Evolutionary conservation across 1,140 invertebrate species (phyloP).

Genomic region (Calliopsis andreniformis): DNA sequence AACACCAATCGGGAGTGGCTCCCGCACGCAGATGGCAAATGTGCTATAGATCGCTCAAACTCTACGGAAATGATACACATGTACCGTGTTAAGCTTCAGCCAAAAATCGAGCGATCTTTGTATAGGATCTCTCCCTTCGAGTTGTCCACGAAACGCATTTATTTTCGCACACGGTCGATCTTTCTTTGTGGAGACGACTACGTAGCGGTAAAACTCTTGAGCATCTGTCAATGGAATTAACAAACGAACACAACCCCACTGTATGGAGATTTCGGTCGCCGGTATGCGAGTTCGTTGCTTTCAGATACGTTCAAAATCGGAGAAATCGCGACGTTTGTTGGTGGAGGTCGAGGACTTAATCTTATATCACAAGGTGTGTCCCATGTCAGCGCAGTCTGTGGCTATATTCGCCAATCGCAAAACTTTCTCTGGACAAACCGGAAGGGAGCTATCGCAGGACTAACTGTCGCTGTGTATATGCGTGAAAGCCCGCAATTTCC

Average conservation of each 20-base stretch:
- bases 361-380: slow-evolving; percentile 12
- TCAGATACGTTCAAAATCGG: slow-evolving; percentile 37
- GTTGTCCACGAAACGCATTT: not conserved
- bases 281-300: slow-evolving; percentile 27
- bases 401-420: slow-evolving; percentile 17
- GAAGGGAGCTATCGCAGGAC: no score
- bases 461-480: no score
- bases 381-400: not conserved
- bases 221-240: slow-evolving; percentile 11
- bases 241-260: slow-evolving; percentile 33
- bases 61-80: slow-evolving; percentile 17
- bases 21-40: slow-evolving; percentile 67
- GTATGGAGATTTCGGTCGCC: slow-evolving; percentile 22
- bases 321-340: slow-evolving; percentile 32
- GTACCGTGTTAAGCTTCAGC: slow-evolving; percentile 4
- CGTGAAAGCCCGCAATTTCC: no score
- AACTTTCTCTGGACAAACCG: slow-evolving; percentile 24
- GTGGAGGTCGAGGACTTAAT: slow-evolving; percentile 26
- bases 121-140: not conserved
- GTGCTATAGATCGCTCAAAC: slow-evolving; percentile 66
- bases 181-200: not conserved
- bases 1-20: slow-evolving; percentile 67
- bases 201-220: slow-evolving; percentile 17
- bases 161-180: slow-evolving; percentile 14
- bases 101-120: not conserved